Evolutionary conservation across 2,797 vertebrate species (phyloP).

Genomic region (Orestias chungarensis): DNA sequence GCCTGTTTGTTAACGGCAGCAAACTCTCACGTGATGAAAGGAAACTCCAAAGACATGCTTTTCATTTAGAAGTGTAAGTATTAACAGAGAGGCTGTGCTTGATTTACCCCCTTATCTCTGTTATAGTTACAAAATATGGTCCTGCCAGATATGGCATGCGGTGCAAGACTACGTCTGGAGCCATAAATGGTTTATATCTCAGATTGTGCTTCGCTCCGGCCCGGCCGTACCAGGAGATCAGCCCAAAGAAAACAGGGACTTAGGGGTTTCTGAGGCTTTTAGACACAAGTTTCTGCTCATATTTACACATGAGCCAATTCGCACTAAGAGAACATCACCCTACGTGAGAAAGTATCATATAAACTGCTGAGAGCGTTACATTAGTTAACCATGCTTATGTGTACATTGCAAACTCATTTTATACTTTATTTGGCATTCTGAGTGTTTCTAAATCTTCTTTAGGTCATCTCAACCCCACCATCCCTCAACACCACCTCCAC

Average conservation of each 20-base stretch:
- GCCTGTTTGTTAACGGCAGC: constrained; percentile 73
- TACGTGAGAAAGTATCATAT: constrained; percentile 6
- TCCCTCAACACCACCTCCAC: too few species aligned
- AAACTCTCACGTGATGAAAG: constrained; percentile 70
- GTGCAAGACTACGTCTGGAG: constrained; percentile 57
- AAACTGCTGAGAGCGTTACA: not conserved
- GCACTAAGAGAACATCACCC: constrained; percentile 20
- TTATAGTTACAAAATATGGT: constrained; percentile 74
- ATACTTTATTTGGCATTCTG: too few species aligned
- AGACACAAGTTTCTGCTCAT: constrained; percentile 50
- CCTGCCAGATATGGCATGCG: constrained; percentile 69
- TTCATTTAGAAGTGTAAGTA: constrained; percentile 55
- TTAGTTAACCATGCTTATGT: constrained; percentile 22
- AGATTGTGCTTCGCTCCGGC: constrained; percentile 48
- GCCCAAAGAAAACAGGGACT: constrained; percentile 57
- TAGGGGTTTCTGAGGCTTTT: constrained; percentile 36
- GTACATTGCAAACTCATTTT: not conserved
- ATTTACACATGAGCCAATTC: constrained; percentile 46
- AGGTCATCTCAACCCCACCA: too few species aligned
- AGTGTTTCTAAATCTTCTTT: not conserved
- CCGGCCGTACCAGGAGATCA: constrained; percentile 55
- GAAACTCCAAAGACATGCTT: constrained; percentile 54
- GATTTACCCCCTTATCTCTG: constrained; percentile 73
- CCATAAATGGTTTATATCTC: constrained; percentile 68
- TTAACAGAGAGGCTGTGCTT: constrained; percentile 59